A percentile compares a stretch with the other conserved stretches of the same genome.
phyloP scores from a whole-genome alignment of 1,140 invertebrate genomes.

The Bombus breviceps region DNA sequence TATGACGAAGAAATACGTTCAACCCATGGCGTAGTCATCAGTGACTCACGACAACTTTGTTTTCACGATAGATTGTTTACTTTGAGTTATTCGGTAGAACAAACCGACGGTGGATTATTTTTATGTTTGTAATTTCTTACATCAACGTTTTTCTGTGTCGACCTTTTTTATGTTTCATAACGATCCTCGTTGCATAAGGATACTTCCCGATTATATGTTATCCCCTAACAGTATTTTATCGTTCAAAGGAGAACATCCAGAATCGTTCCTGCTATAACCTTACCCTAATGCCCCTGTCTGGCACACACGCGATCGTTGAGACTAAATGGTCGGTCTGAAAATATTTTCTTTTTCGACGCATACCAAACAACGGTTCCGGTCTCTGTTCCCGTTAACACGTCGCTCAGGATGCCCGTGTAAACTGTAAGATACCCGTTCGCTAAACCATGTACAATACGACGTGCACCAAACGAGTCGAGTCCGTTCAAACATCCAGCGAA shows the following conservation, averaged over 20 bases:
- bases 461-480: constrained; percentile 21
- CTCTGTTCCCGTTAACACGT: constrained; percentile 32
- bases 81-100: not conserved
- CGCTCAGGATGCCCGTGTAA: constrained; percentile 18
- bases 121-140: not conserved
- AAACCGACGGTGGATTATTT: not conserved
- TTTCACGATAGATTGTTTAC: not conserved
- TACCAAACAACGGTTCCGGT: constrained; percentile 41
- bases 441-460: constrained; percentile 27
- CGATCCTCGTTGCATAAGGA: not conserved
- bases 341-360: constrained; percentile 39
- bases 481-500: constrained; percentile 1
- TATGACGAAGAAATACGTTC: not conserved
- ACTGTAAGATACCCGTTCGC: constrained; percentile 24
- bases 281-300: not conserved
- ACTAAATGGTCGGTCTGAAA: constrained; percentile 42
- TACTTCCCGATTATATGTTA: not conserved
- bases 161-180: not conserved
- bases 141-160: no score
- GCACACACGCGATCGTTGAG: constrained; percentile 8
- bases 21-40: not conserved
- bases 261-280: not conserved
- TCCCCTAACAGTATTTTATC: not conserved
- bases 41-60: not conserved
- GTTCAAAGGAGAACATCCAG: not conserved